Base-by-base conservation (phyloP, 2,113 vertebrate genomes). In the Craseonycteris thonglongyai region DNA sequence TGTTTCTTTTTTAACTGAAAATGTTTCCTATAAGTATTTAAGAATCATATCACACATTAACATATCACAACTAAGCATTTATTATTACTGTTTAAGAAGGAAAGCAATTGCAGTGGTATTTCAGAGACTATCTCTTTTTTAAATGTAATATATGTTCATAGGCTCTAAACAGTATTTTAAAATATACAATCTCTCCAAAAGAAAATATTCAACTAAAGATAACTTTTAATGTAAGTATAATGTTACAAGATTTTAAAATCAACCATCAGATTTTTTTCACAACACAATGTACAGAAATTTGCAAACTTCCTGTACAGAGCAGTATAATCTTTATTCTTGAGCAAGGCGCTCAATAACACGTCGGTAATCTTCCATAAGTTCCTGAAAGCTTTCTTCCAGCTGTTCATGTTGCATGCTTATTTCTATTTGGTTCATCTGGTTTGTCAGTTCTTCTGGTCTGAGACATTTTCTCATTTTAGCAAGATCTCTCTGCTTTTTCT, bases 401-500 rank as follows among this genome's bases (percentile, higher is more conserved):
- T 99, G 99, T 97, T 99, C 99, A 4, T 99, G 99, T 97, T 99
- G 99, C 96, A 99, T 98, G 93, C 98, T 98, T 94, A 99, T 99
- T 98, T 99, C 99, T 99, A 99, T 99, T 98, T 99, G 99, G 96
- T 98, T 99, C 98, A 99, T 99, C 97, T 99, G 99, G 96, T 99
- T 99, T 68, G 99, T 99, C 98, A 99, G 97, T 98, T 99, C 99
- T 98, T 99, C 99, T 22, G 99, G 99, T 97, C 99, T 98, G 93
- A 99, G 98, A 97, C 99, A 99, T 98, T 99, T 99, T 97, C 98
- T 99, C 99, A 99, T 99, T 98, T 99, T 99, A 22, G 99, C 98
- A 98, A 99, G 98, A 98, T 99, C 99, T 95, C 99, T 98, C 97
- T 99, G 99, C 97, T 99, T 99, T 98, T 99, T 99, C 99, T 99